A percentile compares a stretch with the other conserved stretches of the same genome.
phyloP scores from a whole-genome alignment of 2,797 vertebrate species.

The Sphaeramia orbicularis region DNA sequence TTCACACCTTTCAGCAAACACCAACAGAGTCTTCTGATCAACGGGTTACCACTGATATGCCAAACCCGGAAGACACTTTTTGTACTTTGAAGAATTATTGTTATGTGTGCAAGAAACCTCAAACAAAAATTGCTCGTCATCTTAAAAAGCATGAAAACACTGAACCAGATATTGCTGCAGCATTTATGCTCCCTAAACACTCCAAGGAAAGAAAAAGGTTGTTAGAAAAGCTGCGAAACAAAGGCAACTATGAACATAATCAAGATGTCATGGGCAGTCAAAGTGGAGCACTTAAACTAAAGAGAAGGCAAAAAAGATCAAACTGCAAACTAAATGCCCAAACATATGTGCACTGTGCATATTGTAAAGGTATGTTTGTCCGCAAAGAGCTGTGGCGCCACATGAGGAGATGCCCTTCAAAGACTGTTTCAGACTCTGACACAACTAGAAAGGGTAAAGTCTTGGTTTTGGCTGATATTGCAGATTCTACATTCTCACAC shows the following conservation, averaged over 20 bases:
- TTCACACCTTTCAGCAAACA: too few species aligned
- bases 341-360: background rate
- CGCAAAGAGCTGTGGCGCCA: constrained; percentile 9
- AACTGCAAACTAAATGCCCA: background rate
- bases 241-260: constrained; percentile 12
- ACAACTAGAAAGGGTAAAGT: background rate
- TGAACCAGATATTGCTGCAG: background rate
- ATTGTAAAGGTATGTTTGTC: background rate
- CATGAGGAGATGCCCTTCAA: background rate
- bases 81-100: background rate
- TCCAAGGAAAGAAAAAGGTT: constrained; percentile 5
- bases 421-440: background rate
- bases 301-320: background rate
- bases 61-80: background rate
- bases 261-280: background rate
- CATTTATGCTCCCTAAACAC: background rate
- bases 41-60: background rate
- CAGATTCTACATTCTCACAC: background rate
- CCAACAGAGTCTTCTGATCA: background rate
- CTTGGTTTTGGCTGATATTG: background rate
- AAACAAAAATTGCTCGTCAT: constrained; percentile 6
- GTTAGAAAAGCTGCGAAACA: constrained; percentile 1
- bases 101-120: constrained; percentile 14
- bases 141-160: constrained; percentile 1
- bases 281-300: background rate